A percentile compares a stretch with the other conserved stretches of the same genome.
These are phyloP conservation scores for Tor tambroides DNA, from an alignment of 2,113 vertebrate species.

Conservation along the genomic window DNA sequence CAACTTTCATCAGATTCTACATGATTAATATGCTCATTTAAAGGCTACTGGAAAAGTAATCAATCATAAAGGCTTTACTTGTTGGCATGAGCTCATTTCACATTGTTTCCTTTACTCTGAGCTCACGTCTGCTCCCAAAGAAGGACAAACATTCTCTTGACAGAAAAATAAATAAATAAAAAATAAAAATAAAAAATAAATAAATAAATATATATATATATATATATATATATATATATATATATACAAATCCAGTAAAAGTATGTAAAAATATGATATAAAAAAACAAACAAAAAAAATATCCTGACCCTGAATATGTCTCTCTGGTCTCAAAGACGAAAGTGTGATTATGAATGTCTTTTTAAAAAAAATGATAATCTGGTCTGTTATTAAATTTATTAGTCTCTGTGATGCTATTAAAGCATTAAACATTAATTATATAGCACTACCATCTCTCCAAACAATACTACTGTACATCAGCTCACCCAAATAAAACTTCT, in stretches of 20 bases:
- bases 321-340: background rate
- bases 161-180: background rate
- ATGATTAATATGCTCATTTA: constrained; percentile 2
- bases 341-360: background rate
- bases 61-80: background rate
- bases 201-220: too few species aligned
- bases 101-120: constrained; percentile 22
- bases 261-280: too few species aligned
- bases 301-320: background rate
- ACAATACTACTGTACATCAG: background rate
- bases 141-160: background rate
- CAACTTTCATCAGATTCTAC: background rate
- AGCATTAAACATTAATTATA: background rate
- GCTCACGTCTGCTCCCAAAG: background rate
- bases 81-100: background rate
- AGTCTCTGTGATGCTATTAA: background rate
- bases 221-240: too few species aligned
- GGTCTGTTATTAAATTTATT: background rate
- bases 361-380: background rate
- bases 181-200: too few species aligned
- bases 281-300: too few species aligned
- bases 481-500: background rate
- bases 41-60: background rate
- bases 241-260: background rate
- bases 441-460: background rate